These are phyloP conservation scores for Clanis bilineata DNA, from an alignment of 2,888 invertebrate species.

Conservation along the genomic window DNA sequence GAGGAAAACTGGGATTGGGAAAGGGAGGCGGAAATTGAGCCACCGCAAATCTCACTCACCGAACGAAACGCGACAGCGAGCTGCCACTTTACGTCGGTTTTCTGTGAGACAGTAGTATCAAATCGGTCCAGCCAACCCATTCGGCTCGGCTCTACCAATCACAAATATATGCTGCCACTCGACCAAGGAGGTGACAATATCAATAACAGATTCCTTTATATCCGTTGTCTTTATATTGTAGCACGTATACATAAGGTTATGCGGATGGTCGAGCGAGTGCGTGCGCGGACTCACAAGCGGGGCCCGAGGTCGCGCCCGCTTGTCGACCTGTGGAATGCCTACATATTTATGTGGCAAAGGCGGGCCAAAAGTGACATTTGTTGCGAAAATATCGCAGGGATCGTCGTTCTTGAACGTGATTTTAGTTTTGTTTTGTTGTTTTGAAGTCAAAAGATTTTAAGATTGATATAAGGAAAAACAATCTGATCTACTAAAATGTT, in stretches of 20 bases:
- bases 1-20: too few species aligned
- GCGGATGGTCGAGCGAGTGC: constrained; percentile 66
- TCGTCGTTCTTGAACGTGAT: constrained; percentile 13
- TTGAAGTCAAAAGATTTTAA: background rate
- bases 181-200: too few species aligned
- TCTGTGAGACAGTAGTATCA: too few species aligned
- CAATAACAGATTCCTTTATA: background rate
- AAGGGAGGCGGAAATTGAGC: too few species aligned
- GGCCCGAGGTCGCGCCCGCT: constrained; percentile 60
- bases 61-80: too few species aligned
- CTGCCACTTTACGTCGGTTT: too few species aligned
- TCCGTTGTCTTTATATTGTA: constrained; percentile 3
- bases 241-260: constrained; percentile 57
- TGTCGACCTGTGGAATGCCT: constrained; percentile 52
- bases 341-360: constrained; percentile 38
- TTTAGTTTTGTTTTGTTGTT: background rate
- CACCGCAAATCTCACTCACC: too few species aligned
- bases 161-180: too few species aligned
- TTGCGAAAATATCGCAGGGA: constrained; percentile 15
- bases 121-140: too few species aligned
- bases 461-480: too few species aligned
- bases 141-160: too few species aligned
- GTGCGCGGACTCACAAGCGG: constrained; percentile 61
- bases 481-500: too few species aligned
- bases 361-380: constrained; percentile 23